These are phyloP conservation scores for Panthera uncia DNA, from an alignment of 2,113 vertebrate species.

Conservation along the genomic window DNA sequence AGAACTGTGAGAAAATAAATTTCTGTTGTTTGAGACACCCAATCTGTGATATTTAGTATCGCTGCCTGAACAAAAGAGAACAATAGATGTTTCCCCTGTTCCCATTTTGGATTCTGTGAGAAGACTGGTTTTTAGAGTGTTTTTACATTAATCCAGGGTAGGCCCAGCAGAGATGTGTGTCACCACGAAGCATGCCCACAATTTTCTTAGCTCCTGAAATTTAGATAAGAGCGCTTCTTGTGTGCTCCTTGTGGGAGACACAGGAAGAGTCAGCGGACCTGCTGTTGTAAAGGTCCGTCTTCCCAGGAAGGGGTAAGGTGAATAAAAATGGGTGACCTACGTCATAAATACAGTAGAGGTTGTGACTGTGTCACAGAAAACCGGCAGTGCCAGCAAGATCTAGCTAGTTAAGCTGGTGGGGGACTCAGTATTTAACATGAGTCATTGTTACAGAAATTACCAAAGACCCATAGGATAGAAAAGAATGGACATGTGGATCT, in stretches of 20 bases:
- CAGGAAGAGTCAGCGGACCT: neutral
- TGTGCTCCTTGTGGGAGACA: neutral
- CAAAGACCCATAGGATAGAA: neutral
- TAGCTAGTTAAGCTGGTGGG: neutral
- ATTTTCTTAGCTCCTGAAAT: neutral
- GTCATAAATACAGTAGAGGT: neutral
- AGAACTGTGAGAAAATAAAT: neutral
- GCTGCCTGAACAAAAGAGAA: neutral
- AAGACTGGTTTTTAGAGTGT: neutral
- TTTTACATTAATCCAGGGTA: neutral
- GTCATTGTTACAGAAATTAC: neutral
- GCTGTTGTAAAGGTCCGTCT: no score
- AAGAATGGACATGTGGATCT: neutral
- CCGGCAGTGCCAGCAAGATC: neutral
- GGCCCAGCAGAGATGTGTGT: neutral
- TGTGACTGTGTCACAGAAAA: neutral
- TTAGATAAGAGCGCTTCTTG: neutral
- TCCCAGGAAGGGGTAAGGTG: neutral
- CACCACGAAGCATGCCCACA: neutral
- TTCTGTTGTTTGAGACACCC: neutral
- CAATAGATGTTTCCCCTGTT: neutral
- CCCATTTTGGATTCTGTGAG: neutral
- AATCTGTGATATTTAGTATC: neutral
- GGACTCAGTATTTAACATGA: neutral
- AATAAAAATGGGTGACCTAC: neutral